phyloP scores from a whole-genome alignment of 2,113 vertebrate genomes.

The Gallinago media region DNA sequence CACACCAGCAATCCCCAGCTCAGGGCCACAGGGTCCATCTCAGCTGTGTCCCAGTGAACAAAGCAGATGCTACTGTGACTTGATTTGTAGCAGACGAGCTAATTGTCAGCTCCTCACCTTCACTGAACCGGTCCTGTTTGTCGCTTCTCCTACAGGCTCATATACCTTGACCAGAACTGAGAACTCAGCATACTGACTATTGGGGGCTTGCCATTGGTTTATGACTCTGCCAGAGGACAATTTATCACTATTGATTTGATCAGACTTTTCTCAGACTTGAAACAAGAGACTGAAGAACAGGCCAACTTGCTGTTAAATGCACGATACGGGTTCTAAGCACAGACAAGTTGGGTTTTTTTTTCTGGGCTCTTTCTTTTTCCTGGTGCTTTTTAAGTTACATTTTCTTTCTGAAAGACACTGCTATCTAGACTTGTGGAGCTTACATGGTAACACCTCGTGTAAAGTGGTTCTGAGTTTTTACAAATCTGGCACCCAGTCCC shows the following conservation, averaged over 20 bases:
- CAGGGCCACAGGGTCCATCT: background rate
- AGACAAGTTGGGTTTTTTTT: background rate
- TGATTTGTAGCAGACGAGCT: conserved; percentile 12
- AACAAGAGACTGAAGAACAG: background rate
- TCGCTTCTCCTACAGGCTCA: background rate
- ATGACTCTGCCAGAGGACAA: background rate
- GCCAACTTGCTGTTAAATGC: background rate
- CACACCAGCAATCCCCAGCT: background rate
- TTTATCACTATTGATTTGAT: background rate
- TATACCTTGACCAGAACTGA: background rate
- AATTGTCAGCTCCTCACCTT: background rate
- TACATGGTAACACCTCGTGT: too few relatives aligned
- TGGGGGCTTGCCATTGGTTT: background rate
- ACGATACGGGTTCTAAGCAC: background rate
- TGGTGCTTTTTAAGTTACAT: background rate
- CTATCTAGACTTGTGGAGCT: background rate
- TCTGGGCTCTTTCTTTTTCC: background rate
- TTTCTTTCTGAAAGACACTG: background rate
- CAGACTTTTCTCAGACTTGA: background rate
- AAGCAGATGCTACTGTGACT: background rate
- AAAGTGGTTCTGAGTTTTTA: background rate
- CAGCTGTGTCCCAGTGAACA: background rate
- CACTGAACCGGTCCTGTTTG: background rate
- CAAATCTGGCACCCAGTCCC: background rate
- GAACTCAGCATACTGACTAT: rapidly evolving